Base-by-base conservation (phyloP, 2,888 invertebrate species). In the Clivina fossor region DNA sequence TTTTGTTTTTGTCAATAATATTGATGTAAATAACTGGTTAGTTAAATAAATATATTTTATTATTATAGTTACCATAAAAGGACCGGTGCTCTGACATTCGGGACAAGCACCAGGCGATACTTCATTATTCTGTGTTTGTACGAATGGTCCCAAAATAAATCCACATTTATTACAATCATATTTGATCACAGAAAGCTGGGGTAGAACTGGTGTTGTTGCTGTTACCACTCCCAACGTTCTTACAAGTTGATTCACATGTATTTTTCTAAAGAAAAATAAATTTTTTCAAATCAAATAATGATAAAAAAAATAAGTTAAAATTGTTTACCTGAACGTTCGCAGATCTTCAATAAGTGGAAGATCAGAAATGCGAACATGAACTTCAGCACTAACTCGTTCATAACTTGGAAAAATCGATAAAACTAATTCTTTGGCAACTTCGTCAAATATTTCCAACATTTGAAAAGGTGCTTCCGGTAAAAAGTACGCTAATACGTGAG, bases 101-200 rank as follows among this genome's bases (percentile, higher is more conserved):
- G 98, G 98, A 77, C 99, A 99, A 0, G 92, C 90, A 0, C 93
- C 94, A 0, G 99, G 99, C 68, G 90, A 93, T 0, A 97, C 90
- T 77, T 99, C 99, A 2, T 89, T 78, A 67, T 89, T 88, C 73
- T 96, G 95, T 0, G 88, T 84, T 76, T 99, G 99, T 11, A 92
- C 88, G 71, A 95, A 99, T 0, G 99, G 99, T 0, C 99, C 99
- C 62, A 99, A 76, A 18, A 98, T 81, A 69, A 90, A 96, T 4
- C 92, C 92, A 72, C 99, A 99, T 66, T 95, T 88, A 62, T 88
- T 88, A 78, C 99, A 99, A 74, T 99, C 97, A 70, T 94, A 99
- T 71, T 97, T 98, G 44, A 98, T 90, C 32, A 98, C 81, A 0
- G 93, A 92, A 22, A 99, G 75, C 73, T 99, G 99, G 0, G 99